A percentile compares a stretch with the other conserved stretches of the same genome.
Conservation (phyloP, 2,888 invertebrate genomes). For the Cabera pusaria region DNA sequence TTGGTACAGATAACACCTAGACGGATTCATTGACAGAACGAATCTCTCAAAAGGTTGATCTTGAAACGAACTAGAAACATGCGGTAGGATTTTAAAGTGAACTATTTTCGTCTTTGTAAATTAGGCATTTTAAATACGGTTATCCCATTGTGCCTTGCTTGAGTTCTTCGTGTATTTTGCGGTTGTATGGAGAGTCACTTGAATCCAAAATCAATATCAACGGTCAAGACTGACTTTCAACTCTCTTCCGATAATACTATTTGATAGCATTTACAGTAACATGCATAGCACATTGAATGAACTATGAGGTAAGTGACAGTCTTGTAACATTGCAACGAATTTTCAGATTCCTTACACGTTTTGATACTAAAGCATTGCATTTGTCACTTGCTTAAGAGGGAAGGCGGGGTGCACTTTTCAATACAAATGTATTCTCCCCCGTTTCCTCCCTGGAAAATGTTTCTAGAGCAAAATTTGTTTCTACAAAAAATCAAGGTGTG, state of each 20-base stretch:
- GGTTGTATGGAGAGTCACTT: conserved; percentile 6
- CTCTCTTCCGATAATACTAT: conserved; percentile 14
- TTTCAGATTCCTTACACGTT: conserved; percentile 9
- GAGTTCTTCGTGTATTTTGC: conserved; percentile 12
- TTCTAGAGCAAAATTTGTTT: too few relatives aligned
- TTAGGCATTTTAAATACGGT: conserved; percentile 6
- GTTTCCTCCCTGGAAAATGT: too few relatives aligned
- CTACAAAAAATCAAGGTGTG: too few relatives aligned
- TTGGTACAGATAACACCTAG: too few relatives aligned
- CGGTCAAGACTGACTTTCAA: conserved; percentile 29
- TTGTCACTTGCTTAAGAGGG: too few relatives aligned
- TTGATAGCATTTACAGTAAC: conserved; percentile 3
- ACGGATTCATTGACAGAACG: too few relatives aligned
- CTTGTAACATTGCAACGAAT: conserved; percentile 13
- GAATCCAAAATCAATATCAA: conserved; percentile 13
- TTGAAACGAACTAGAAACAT: too few relatives aligned
- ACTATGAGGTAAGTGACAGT: conserved; percentile 14
- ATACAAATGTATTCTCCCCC: too few relatives aligned
- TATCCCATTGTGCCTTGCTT: conserved; percentile 31
- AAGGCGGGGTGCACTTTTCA: too few relatives aligned
- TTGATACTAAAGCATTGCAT: conserved; percentile 8
- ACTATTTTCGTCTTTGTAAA: conserved; percentile 7
- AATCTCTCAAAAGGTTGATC: too few relatives aligned
- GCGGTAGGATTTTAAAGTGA: conserved; percentile 2
- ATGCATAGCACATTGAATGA: background rate